Base-by-base conservation (phyloP, 2,113 vertebrate species). In the Pseudopipra pipra region DNA sequence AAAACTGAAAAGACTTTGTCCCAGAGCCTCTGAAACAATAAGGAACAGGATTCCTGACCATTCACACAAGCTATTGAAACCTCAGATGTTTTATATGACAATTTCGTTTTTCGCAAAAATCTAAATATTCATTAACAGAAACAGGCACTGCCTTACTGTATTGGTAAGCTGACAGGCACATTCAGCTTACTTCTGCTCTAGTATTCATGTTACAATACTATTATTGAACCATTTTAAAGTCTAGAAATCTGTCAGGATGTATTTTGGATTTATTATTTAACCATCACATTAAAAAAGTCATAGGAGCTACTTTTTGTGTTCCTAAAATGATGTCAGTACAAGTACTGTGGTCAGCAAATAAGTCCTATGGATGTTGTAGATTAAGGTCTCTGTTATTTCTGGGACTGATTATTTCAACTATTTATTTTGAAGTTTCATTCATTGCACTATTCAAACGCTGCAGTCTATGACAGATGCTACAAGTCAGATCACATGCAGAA, bases 391-490 rank as follows among this genome's bases (percentile, higher is more conserved):
- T 93, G 81, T 85, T 83, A 85, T 89, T 89, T 96, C 80, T 3
- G 6, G 66, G 51, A 44, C 11, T 89, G 83, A 94, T 89, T 80
- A 94, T 74, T 92, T 84, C 65, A 73, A 73, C 58, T 82, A 70
- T 87, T 93, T 96, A 93, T 95, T 97, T 92, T 83, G 79, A 11
- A 27, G 39, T 37, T 80, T 91, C 55, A 82, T 67, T 96, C 92
- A 96, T 96, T 97, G 81, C 90, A 52, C 84, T 85, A 96, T 96
- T 97, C 97, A 97, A 91, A 77, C 44, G n/a, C 18, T 71, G 73
- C 31, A 85, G 47, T 27, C 39, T 71, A 37, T 28, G 47, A 71
- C n/a, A 3, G 68, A 83, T 91, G 76, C 31, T 85, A 62, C 49
- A 87, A 92, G 65, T 73, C 43, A 87, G 41, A 89, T 85, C 79